Evolutionary conservation across 2,113 vertebrate genomes (phyloP).

Genomic region (Galbula dea): DNA sequence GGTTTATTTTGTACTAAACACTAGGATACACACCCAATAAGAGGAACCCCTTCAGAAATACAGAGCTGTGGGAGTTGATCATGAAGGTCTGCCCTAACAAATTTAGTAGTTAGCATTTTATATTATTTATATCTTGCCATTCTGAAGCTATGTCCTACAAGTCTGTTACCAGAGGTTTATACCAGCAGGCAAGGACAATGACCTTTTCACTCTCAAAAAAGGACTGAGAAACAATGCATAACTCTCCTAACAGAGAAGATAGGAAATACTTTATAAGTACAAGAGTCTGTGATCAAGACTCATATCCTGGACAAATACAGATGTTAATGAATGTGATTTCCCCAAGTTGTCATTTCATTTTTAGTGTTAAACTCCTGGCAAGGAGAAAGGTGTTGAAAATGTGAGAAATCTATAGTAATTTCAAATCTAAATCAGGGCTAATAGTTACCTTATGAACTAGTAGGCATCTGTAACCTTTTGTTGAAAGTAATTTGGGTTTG

Average conservation of each 20-base stretch:
- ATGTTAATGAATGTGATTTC: not conserved
- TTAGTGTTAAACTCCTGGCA: not conserved
- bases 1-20: conserved; percentile 34
- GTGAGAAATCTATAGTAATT: conserved; percentile 1
- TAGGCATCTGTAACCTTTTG: not conserved
- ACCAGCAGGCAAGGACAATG: not conserved
- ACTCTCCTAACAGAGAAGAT: not conserved
- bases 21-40: not conserved
- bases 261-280: not conserved
- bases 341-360: not conserved
- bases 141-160: not conserved
- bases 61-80: not conserved
- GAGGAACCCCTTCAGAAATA: conserved; percentile 2
- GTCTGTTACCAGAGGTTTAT: not conserved
- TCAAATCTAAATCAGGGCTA: not conserved
- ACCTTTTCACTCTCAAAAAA: not conserved
- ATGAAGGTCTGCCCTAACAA: not conserved
- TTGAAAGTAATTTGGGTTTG: not conserved
- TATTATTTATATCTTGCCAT: not conserved
- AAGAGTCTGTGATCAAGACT: not conserved
- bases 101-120: not conserved
- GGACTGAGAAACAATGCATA: not conserved
- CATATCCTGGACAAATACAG: not conserved
- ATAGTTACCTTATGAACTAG: not conserved
- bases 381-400: not conserved